Evolutionary conservation across 1,140 invertebrate genomes (phyloP).

Genomic region (Pygmarrhopalites habei): DNA sequence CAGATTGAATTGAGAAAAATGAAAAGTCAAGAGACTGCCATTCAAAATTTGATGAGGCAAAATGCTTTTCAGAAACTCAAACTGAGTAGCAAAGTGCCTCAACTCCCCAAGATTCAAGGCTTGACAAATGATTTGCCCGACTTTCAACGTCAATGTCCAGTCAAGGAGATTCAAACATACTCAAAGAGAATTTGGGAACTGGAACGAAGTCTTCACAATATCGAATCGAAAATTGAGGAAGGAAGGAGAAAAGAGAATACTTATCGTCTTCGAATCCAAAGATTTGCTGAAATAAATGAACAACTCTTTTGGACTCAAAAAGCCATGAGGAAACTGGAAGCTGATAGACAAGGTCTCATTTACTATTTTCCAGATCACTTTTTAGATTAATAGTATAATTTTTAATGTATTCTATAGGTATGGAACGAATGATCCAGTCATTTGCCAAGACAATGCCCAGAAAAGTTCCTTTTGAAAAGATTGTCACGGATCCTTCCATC

Average conservation of each 20-base stretch:
- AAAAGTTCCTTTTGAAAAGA: slow-evolving; percentile 28
- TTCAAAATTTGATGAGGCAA: slow-evolving; percentile 18
- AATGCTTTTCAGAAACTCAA: slow-evolving; percentile 15
- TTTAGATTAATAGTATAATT: too few relatives aligned
- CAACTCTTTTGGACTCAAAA: slow-evolving; percentile 35
- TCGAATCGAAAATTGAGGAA: slow-evolving; percentile 25
- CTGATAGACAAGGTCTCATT: slow-evolving; percentile 20
- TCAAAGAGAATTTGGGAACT: slow-evolving; percentile 30
- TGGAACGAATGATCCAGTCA: slow-evolving; percentile 16
- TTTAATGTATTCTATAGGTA: too few relatives aligned
- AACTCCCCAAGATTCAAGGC: background rate
- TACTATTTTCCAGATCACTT: too few relatives aligned
- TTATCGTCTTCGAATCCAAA: slow-evolving; percentile 18
- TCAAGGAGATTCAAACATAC: slow-evolving; percentile 21
- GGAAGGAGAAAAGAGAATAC: slow-evolving; percentile 20
- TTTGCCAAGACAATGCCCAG: slow-evolving; percentile 15
- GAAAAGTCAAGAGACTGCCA: slow-evolving; percentile 19
- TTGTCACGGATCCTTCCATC: slow-evolving; percentile 33
- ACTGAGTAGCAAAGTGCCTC: background rate
- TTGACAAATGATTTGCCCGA: background rate
- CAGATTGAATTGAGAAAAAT: slow-evolving; percentile 18
- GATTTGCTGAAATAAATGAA: slow-evolving; percentile 24
- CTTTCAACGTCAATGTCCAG: background rate
- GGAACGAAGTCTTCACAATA: slow-evolving; percentile 15
- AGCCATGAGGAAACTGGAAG: slow-evolving; percentile 29